A percentile compares a stretch with the other conserved stretches of the same genome.
phyloP scores from a whole-genome alignment of 1,140 invertebrate species.

The Drosophila orosa region DNA sequence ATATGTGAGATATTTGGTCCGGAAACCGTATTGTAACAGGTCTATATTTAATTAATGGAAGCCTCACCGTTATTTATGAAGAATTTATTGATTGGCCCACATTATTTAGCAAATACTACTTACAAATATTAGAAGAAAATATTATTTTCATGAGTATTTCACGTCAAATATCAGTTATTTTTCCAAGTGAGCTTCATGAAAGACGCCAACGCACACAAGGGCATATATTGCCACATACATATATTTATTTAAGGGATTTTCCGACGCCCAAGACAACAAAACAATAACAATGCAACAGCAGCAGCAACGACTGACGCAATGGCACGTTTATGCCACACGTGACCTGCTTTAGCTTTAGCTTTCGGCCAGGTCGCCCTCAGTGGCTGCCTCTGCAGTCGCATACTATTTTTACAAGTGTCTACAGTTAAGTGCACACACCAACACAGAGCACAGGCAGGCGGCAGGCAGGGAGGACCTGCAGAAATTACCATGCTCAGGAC shows the following conservation, averaged over 20 bases:
- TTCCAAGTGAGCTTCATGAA: slow-evolving; percentile 4
- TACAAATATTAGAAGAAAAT: not conserved
- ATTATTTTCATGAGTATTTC: not conserved
- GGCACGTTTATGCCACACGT: slow-evolving; percentile 80
- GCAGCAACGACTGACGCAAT: slow-evolving; percentile 64
- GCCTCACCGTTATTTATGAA: not conserved
- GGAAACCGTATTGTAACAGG: not conserved
- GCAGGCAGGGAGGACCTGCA: slow-evolving; percentile 43
- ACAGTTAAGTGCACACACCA: slow-evolving; percentile 66
- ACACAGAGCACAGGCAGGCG: slow-evolving; percentile 10
- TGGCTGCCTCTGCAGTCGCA: slow-evolving; percentile 75
- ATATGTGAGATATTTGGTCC: not conserved
- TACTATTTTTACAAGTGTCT: slow-evolving; percentile 81
- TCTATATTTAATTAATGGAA: no score
- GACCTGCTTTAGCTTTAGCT: slow-evolving; percentile 73
- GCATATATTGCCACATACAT: slow-evolving; percentile 12
- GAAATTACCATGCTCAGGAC: slow-evolving; percentile 79
- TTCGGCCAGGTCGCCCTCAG: slow-evolving; percentile 75
- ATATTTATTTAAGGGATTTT: slow-evolving; percentile 78
- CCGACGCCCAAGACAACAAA: slow-evolving; percentile 69
- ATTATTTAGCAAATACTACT: not conserved
- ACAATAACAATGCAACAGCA: slow-evolving; percentile 54
- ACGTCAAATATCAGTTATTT: no score
- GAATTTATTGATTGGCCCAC: not conserved
- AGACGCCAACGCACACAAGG: slow-evolving; percentile 20